A percentile compares a stretch with the other conserved stretches of the same genome.
Evolutionary conservation across 1,140 invertebrate species (phyloP).

Genomic region (Caligus rogercresseyi): DNA sequence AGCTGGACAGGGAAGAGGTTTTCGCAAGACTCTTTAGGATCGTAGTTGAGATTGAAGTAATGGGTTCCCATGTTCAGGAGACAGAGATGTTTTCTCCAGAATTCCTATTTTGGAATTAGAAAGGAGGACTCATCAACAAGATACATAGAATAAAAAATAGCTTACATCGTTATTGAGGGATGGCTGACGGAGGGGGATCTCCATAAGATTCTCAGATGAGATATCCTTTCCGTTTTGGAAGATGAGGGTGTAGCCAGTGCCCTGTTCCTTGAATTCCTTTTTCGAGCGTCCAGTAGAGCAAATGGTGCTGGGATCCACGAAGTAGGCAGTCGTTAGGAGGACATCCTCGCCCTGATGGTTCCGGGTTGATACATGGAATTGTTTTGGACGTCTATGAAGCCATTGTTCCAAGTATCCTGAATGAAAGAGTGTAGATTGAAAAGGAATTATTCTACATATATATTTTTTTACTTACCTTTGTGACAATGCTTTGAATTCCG

Average conservation of each 20-base stretch:
- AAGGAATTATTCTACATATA: too few relatives aligned
- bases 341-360: background rate
- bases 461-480: background rate
- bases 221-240: slow-evolving; percentile 9
- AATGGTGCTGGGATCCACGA: slow-evolving; percentile 15
- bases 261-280: slow-evolving; percentile 7
- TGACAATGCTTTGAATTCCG: slow-evolving; percentile 5
- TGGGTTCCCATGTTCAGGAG: slow-evolving; percentile 17
- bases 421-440: background rate
- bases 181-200: background rate
- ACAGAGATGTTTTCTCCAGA: slow-evolving; percentile 13
- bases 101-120: slow-evolving; percentile 2
- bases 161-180: background rate
- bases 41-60: slow-evolving; percentile 17
- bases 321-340: slow-evolving; percentile 16
- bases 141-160: background rate
- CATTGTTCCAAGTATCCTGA: background rate
- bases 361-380: background rate
- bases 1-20: slow-evolving; percentile 11
- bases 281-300: slow-evolving; percentile 8
- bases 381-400: background rate
- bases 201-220: background rate
- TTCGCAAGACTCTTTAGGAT: slow-evolving; percentile 2
- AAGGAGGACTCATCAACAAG: background rate
- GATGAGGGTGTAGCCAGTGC: background rate